Evolutionary conservation across 2,888 invertebrate species (phyloP), one percentile per base, ranked within the genome.

Genomic region (Andrena flavipes): DNA sequence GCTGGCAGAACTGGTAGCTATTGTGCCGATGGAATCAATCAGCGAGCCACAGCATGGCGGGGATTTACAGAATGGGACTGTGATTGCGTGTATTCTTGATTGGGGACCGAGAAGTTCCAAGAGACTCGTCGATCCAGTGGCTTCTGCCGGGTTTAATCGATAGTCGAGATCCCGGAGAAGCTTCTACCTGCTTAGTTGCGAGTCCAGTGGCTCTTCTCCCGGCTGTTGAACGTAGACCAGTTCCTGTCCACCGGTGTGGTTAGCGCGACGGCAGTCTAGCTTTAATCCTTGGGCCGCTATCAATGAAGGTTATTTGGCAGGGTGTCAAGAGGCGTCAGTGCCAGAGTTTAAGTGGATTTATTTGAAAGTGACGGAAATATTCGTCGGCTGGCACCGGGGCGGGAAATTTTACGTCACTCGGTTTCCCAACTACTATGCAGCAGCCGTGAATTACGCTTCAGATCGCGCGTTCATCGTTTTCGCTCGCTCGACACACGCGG

Each of bases 301-400:
- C 80, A 68, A 83, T 76, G 84, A 84, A 84, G 80, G 84, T 80
- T 80, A 75, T 80, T 84, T 84, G 84, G 84, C 84, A 71, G 68
- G 8, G 42, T 48, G 26, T 75, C 84, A 77, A 84, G 54, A 35
- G 51, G 48, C 49, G 62, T 65, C 75, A 69, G 62, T 75, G 80
- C 74, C 84, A 77, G 68, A 26, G 69, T 72, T 76, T 42, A 71
- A 79, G 63, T 30, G 65, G 65, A 69, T 84, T 84, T 78, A 76
- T 70, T 79, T 51, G 75, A 75, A 72, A 75, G 60, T 82, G 82
- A 79, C 84, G 84, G 79, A 84, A 82, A 84, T 82, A 79, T 79
- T 69, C 65, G 79, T 68, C 48, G 62, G 51, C 48, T 33, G 71
- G 62, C 77, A 60, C 8, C 20, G 72, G 35, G 8, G 26, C 60